These are phyloP conservation scores for Ascidia mentula DNA, from an alignment of 23 tunicate genomes.

Conservation along the genomic window DNA sequence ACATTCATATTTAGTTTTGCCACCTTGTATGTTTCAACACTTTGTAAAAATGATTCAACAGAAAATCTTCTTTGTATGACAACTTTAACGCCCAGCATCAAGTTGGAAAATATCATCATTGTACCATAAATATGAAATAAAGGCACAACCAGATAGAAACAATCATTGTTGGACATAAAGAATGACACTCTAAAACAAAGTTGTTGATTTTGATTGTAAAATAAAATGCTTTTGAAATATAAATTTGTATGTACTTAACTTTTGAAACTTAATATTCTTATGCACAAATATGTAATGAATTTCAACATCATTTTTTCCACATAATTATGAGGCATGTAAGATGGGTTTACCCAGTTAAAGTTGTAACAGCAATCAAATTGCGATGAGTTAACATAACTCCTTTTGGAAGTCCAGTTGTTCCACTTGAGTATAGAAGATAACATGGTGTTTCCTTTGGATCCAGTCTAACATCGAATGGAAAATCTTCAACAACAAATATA, in stretches of 20 bases:
- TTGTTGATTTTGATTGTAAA: too few species aligned
- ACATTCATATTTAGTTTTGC: too few species aligned
- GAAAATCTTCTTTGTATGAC: conserved; percentile 51
- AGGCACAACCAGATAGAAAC: conserved; percentile 47
- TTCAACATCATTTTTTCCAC: too few species aligned
- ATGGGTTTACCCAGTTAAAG: background rate
- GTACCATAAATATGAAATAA: conserved; percentile 66
- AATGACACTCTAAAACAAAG: background rate
- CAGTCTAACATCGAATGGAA: conserved; percentile 11
- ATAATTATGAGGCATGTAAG: too few species aligned
- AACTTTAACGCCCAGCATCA: conserved; percentile 28
- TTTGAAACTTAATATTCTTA: too few species aligned
- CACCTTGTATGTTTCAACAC: conserved; percentile 49
- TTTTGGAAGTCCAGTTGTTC: conserved; percentile 79
- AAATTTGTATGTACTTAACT: too few species aligned
- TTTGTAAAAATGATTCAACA: conserved; percentile 38
- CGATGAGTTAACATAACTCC: conserved; percentile 68
- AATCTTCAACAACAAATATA: conserved; percentile 6
- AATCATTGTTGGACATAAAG: conserved; percentile 9
- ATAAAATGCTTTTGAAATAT: too few species aligned
- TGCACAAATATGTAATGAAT: too few species aligned
- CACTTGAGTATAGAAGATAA: conserved; percentile 50
- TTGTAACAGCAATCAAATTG: conserved; percentile 18
- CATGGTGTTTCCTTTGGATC: conserved; percentile 22
- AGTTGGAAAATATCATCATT: background rate